A percentile compares a stretch with the other conserved stretches of the same genome.
phyloP scores from a whole-genome alignment of 1,140 invertebrate species.

The Aphelenchoides besseyi region DNA sequence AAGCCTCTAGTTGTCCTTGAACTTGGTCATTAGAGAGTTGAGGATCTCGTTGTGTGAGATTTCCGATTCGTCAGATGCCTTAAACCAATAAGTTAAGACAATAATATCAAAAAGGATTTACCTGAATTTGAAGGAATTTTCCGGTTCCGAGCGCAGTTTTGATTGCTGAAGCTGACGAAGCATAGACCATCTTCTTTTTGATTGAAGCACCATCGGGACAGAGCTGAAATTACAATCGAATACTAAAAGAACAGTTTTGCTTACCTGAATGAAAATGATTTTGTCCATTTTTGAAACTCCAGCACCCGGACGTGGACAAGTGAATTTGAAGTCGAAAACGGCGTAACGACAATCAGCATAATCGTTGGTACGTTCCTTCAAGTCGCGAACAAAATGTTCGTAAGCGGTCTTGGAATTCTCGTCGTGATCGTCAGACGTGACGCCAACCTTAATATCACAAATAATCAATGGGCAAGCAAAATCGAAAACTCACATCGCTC shows the following conservation, averaged over 20 bases:
- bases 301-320: slow-evolving; percentile 56
- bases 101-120: slow-evolving; percentile 22
- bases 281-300: slow-evolving; percentile 63
- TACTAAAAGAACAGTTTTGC: slow-evolving; percentile 14
- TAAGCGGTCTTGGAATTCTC: slow-evolving; percentile 62
- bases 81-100: slow-evolving; percentile 22
- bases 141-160: slow-evolving; percentile 62
- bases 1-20: not conserved
- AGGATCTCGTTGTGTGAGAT: slow-evolving; percentile 59
- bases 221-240: slow-evolving; percentile 36
- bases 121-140: slow-evolving; percentile 62
- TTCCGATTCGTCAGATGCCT: slow-evolving; percentile 61
- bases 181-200: slow-evolving; percentile 65
- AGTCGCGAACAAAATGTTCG: slow-evolving; percentile 58
- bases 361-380: slow-evolving; percentile 56
- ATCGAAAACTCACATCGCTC: slow-evolving; percentile 48
- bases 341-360: slow-evolving; percentile 61
- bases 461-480: slow-evolving; percentile 2
- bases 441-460: slow-evolving; percentile 22
- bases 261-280: slow-evolving; percentile 59
- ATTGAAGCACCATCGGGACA: slow-evolving; percentile 63
- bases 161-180: slow-evolving; percentile 63
- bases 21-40: slow-evolving; percentile 37
- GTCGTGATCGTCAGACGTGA: slow-evolving; percentile 40
- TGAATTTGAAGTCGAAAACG: slow-evolving; percentile 62